These are phyloP conservation scores for Spheniscus humboldti DNA, from an alignment of 2,797 vertebrate species.

Conservation along the genomic window DNA sequence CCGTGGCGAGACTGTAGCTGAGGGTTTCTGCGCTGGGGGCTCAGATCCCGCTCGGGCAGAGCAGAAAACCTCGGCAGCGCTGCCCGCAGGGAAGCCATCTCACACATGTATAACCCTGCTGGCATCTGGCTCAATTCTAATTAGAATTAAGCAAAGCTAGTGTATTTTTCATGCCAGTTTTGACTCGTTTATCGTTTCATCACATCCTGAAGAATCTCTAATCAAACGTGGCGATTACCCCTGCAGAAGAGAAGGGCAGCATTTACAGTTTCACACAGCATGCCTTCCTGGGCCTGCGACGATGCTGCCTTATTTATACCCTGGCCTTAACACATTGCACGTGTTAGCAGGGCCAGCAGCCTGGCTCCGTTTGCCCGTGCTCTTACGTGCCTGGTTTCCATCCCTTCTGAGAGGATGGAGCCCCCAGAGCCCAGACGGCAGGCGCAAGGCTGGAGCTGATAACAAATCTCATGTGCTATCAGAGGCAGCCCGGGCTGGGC, in stretches of 20 bases:
- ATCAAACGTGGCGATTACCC: fast-evolving
- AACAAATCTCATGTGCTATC: fast-evolving
- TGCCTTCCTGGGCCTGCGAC: fast-evolving
- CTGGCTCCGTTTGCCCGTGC: fast-evolving
- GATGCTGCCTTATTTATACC: neutral
- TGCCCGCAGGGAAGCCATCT: neutral
- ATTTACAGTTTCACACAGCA: fast-evolving
- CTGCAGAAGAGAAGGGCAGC: neutral
- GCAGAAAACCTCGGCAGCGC: neutral
- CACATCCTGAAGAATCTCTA: neutral
- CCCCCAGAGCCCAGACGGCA: fast-evolving
- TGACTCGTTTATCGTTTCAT: neutral
- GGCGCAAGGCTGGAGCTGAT: fast-evolving
- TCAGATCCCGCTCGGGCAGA: neutral
- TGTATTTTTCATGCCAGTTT: neutral
- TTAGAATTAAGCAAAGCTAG: neutral
- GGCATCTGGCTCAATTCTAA: neutral
- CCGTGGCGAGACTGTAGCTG: fast-evolving
- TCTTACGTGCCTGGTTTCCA: fast-evolving
- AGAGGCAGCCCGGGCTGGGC: neutral
- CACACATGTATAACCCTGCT: neutral
- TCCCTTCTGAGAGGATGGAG: neutral
- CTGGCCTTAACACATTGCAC: fast-evolving
- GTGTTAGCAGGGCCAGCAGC: neutral
- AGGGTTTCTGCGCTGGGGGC: neutral